Evolutionary conservation across 2,113 vertebrate genomes (phyloP).

Genomic region (Microcebus griseorufus): DNA sequence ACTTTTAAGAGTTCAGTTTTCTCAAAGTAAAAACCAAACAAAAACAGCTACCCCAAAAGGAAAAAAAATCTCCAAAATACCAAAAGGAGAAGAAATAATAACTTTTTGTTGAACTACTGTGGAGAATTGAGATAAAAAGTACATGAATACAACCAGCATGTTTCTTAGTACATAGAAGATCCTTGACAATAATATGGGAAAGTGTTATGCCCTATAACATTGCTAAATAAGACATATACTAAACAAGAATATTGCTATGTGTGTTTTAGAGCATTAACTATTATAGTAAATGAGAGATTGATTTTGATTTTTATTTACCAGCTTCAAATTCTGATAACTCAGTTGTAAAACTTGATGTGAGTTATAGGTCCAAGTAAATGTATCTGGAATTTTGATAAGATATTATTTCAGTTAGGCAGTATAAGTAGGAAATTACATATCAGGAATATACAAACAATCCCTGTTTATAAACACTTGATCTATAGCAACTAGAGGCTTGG

Average conservation of each 20-base stretch:
- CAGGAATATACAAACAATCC: not conserved
- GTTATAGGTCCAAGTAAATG: not conserved
- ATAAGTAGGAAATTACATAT: not conserved
- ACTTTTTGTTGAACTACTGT: not conserved
- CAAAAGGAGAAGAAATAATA: not conserved
- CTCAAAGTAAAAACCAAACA: constrained; percentile 19
- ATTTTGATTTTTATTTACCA: constrained; percentile 43
- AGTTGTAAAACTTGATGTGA: constrained; percentile 29
- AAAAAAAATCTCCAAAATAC: not conserved
- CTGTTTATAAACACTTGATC: not conserved
- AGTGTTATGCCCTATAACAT: not conserved
- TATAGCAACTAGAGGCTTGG: not conserved
- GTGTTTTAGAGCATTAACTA: not conserved
- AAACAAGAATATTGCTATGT: not conserved
- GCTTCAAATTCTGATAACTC: constrained; percentile 38
- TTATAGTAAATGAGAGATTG: not conserved
- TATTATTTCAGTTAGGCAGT: not conserved
- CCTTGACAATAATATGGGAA: not conserved
- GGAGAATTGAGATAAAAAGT: not conserved
- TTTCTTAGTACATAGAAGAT: not conserved
- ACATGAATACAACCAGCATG: not conserved
- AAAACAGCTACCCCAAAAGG: not conserved
- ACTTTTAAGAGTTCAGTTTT: constrained; percentile 61
- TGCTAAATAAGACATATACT: not conserved
- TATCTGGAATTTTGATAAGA: not conserved